Base-by-base conservation (phyloP, 2,113 vertebrate species). In the Phylloscopus trochiloides region DNA sequence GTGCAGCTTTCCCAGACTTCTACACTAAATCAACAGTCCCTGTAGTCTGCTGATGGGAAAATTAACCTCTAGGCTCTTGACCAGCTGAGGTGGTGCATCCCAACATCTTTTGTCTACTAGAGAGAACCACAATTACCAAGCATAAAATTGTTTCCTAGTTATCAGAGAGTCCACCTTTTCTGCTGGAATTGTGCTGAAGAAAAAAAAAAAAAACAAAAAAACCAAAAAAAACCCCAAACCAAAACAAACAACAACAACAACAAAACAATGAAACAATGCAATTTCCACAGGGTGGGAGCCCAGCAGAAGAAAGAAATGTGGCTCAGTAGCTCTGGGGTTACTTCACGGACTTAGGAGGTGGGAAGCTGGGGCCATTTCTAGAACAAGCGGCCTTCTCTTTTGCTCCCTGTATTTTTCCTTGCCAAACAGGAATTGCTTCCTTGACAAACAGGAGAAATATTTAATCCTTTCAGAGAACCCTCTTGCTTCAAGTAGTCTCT, bases 291-390 rank as follows among this genome's bases (percentile, higher is more conserved):
- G 5, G 18, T 45, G 8, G 14, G 24, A 78, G 6, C 3, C 26
- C 9, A 3, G 22, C 4, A 81, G 48, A 81, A 79, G 62, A 75
- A 54, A 6, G 17, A 9, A 77, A 74, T 1, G 0, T 50, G 29
- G 26, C 5, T 75, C 20, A 52, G 29, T 38, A 88, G 3, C 8
- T 25, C 43, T 68, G 40, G 11, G 8, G 3, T 36, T 79, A 28
- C 20, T 74, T 66, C 32, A 62, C 0, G 0, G 14, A 25, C 1
- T 40, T 36, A 17, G 10, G 31, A 59, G 4, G 2, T 43, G 4
- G n/a, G 34, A 88, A 79, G 10, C 6, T 54, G 17, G 7, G 22
- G 21, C 5, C 3, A 17, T 65, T 86, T 82, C n/a, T 43, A 65
- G 14, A 68, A 16, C 7, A 67, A 54, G 14, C 7, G 9, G 14